A percentile compares a stretch with the other conserved stretches of the same genome.
Conservation (phyloP, 2,113 vertebrate genomes). For the Promerops cafer region DNA sequence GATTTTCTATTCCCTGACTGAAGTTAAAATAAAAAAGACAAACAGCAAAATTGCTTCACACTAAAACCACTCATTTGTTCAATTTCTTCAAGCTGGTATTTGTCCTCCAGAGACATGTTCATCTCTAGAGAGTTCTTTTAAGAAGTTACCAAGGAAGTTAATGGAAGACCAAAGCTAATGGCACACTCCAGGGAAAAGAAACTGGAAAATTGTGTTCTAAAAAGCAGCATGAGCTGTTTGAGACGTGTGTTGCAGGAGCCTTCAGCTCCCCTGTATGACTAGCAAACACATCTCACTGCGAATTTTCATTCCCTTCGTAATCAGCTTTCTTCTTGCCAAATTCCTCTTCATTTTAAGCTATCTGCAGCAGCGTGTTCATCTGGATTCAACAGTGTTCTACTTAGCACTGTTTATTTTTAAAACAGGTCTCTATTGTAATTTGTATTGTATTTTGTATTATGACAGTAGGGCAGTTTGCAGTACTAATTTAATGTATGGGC, state of each 20-base stretch:
- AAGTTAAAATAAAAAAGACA: not conserved
- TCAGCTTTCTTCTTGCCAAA: not conserved
- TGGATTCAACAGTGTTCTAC: not conserved
- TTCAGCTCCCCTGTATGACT: not conserved
- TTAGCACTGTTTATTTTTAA: not conserved
- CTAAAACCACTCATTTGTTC: conserved; percentile 49
- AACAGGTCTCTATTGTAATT: not conserved
- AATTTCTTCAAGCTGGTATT: conserved; percentile 8
- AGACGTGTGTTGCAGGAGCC: not conserved
- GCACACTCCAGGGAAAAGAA: conserved; percentile 41
- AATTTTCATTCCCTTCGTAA: not conserved
- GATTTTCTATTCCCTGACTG: not conserved
- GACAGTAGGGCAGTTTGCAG: not conserved
- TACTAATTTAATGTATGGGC: not conserved
- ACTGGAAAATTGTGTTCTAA: not conserved
- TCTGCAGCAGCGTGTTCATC: not conserved
- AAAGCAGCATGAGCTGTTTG: not conserved
- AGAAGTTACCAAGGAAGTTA: conserved; percentile 47
- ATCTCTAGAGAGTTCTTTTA: conserved; percentile 41
- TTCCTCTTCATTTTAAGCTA: not conserved
- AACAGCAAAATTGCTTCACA: not conserved
- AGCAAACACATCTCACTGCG: not conserved
- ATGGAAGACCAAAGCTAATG: conserved; percentile 25
- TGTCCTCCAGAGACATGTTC: not conserved
- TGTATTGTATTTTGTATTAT: not conserved